These are phyloP conservation scores for Sinosuthora webbiana DNA, from an alignment of 2,113 vertebrate genomes.

Conservation along the genomic window DNA sequence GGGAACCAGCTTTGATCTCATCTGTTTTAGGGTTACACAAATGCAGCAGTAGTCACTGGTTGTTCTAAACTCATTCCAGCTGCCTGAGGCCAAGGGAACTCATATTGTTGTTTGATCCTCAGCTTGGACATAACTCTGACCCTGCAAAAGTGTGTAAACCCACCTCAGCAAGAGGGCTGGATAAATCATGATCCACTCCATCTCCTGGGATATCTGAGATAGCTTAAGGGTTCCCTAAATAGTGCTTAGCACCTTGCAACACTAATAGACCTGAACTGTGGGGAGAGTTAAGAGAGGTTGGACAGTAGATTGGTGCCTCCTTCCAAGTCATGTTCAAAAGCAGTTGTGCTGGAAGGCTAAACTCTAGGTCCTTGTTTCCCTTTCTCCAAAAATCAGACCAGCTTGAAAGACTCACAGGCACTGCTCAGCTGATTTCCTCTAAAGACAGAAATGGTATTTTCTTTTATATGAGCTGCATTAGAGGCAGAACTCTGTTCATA, in stretches of 20 bases:
- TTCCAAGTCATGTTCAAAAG: neutral
- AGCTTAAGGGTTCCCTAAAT: neutral
- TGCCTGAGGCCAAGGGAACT: fast-evolving
- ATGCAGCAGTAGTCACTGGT: neutral
- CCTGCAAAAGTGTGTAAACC: neutral
- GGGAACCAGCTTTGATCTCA: neutral
- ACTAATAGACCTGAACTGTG: neutral
- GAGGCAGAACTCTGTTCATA: neutral
- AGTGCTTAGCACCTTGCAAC: neutral
- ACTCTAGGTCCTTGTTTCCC: neutral
- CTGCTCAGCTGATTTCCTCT: neutral
- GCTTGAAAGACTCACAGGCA: neutral
- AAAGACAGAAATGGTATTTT: neutral
- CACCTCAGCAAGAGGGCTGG: neutral
- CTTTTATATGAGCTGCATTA: fast-evolving
- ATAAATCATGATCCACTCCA: neutral
- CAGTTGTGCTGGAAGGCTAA: neutral
- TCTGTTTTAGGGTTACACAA: neutral
- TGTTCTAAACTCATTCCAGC: neutral
- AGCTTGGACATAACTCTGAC: neutral
- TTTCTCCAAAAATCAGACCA: neutral
- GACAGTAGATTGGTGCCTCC: neutral
- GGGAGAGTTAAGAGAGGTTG: neutral
- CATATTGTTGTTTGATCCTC: neutral
- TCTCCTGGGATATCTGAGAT: neutral